Evolutionary conservation across 1,140 invertebrate genomes (phyloP), one percentile per base, ranked within the genome.

Genomic region (Caerostris extrusa): DNA sequence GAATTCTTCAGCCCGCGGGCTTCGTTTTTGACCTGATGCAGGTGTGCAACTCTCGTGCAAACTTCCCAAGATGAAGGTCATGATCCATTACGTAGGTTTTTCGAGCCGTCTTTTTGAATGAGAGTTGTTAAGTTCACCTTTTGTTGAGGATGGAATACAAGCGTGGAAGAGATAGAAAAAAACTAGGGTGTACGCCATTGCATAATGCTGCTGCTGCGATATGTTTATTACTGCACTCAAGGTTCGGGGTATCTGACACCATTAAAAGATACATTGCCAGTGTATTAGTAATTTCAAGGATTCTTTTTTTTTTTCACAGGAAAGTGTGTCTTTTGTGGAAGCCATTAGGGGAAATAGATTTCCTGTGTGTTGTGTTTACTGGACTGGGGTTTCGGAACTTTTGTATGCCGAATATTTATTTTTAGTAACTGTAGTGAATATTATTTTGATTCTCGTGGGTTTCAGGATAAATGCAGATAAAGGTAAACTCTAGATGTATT

Each of bases 101-200:
- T 77, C 71, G 8, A 67, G 71, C 34, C 34, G 34, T 34, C 34
- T 50, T 50, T 77, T 77, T 77, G 71, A 77, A 77, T 77, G 71
- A 77, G 71, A 77, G 71, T 77, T 77, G 71, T 77, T 77, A 77
- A 77, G 71, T 77, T 77, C 71, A 77, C 34, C 71, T 77, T 77
- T 77, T 77, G 71, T 77, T 77, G 53, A 77, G 10, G 71, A 3
- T 77, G 10, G 6, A 50, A 77, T 77, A 77, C 69, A 77, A 77
- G 19, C 10, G 8, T 12, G 69, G 50, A 34, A 77, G 12, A 12
- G 53, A 71, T 10, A 71, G 10, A 71, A 12, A 77, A 12, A 77
- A 50, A 50, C 7, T 50, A 77, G 50, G 53, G 12, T 77, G 71
- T 19, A 77, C 71, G 34, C 34, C 71, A 53, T 50, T 14, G 34